These are phyloP conservation scores for Diabrotica balteata DNA, from an alignment of 2,888 invertebrate species.

Conservation along the genomic window DNA sequence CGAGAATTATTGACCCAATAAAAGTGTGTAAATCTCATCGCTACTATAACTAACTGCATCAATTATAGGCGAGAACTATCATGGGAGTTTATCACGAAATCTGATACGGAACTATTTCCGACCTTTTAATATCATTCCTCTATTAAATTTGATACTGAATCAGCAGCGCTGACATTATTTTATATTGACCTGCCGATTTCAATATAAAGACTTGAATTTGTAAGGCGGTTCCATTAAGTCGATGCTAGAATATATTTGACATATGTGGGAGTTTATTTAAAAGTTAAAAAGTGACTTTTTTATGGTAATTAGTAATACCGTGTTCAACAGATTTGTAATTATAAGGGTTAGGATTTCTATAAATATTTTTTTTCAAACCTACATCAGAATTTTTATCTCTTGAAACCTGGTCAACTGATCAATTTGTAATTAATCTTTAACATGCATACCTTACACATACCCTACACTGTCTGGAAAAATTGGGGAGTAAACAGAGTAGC, in stretches of 20 bases:
- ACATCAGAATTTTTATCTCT: too few relatives aligned
- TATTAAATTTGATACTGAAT: background rate
- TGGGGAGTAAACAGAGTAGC: too few relatives aligned
- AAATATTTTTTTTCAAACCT: too few relatives aligned
- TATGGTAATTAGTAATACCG: too few relatives aligned
- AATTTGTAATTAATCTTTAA: too few relatives aligned
- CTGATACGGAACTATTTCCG: background rate
- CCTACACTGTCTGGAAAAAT: too few relatives aligned
- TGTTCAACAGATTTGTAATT: too few relatives aligned
- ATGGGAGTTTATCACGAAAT: background rate
- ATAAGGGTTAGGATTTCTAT: too few relatives aligned
- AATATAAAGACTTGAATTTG: background rate
- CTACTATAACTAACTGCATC: conserved; percentile 5
- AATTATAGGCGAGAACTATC: conserved; percentile 2
- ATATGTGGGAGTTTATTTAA: too few relatives aligned
- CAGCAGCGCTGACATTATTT: conserved; percentile 1
- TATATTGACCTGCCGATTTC: background rate
- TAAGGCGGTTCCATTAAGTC: background rate
- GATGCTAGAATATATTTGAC: background rate
- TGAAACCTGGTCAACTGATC: too few relatives aligned
- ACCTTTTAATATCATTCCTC: background rate
- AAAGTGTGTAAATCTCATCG: background rate
- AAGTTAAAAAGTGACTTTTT: too few relatives aligned
- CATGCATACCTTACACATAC: too few relatives aligned
- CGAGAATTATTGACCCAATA: background rate